Base-by-base conservation (phyloP, 1,140 invertebrate species). In the Tribolium castaneum region DNA sequence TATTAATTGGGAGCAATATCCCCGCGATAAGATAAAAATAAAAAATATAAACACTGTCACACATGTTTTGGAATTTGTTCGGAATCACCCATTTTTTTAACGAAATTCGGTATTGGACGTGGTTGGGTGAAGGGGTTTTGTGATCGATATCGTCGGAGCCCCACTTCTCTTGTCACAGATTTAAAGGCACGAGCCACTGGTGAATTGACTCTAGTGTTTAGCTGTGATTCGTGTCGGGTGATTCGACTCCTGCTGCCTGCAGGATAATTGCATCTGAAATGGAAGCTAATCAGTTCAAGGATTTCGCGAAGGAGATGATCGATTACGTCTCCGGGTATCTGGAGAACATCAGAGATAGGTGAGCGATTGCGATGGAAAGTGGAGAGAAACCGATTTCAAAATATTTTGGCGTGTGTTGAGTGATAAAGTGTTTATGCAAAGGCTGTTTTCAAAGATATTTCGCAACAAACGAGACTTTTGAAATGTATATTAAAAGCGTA, bases 311-410 rank as follows among this genome's bases (percentile, higher is more conserved):
- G 82, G 91, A 92, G 71, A 95, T 96, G 94, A 89, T 93, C 0
- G 92, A 95, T 80, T 96, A 93, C 84, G 93, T 96, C 59, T 91
- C 93, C 2, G 91, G 95, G 81, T 97, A 97, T 87, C 87, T 95
- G 86, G 93, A 94, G 86, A 95, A 95, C 81, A 95, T 96, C 80
- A 89, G 94, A 85, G 93, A 95, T 82, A 92, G 94, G 94, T 95
- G 89, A 82, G 80, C 77, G 14, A 74, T 45, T 5, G n/a, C 19
- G 71, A 34, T 14, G 25, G 6, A 52, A 51, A 16, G 25, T 6
- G 9, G n/a, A 30, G 39, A 45, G 39, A 10, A 45, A 45, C 16
- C 25, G 5, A 1, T 4, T 22, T 59, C 19, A 10, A 59, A 22
- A 22, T 10, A 19, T 52, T 52, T 52, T 16, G 51, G 10, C 6